Evolutionary conservation across 2,113 vertebrate species (phyloP), one percentile per base, ranked within the genome.

Genomic region (Hippolais icterina): DNA sequence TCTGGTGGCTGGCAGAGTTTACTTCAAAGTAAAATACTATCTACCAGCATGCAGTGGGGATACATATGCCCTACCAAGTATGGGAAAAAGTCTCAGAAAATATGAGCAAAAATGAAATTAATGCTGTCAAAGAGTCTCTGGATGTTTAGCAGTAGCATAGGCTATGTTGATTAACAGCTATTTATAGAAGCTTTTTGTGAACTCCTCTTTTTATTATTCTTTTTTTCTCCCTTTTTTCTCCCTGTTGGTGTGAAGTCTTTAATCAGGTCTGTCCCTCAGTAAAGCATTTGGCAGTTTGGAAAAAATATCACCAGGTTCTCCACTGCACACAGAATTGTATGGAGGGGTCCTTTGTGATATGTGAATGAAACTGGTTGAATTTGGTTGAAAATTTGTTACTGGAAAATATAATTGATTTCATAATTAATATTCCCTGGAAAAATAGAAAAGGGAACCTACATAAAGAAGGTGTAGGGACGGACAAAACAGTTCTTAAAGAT

Each of bases 151-250:
- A 46, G 56, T 82, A 83, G 47, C 0, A 0, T 17, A 71, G 31
- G 12, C 57, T 80, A 2, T 92, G 75, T 95, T 97, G 79, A 88
- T 90, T 86, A 88, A 63, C 50, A 86, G 35, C 71, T 95, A 61
- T 92, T 93, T 80, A 57, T 94, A 83, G 70, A 42, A 83, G 18
- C 17, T 84, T 70, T 85, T 85, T 79, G 41, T 76, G 37, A 82
- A 7, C 27, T 75, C 11, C 10, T 66, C 8, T 54, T 57, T 74
- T 53, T 56, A 33, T 23, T 17, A 7, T 27, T 22, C 2, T 19
- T 25, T 52, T 52, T 39, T 17, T 35, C n/a, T 15, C 22, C 12
- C 47, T 33, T 44, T 44, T 57, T 59, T 59, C 5, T 71, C 15
- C 76, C 12, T 44, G 2, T 56, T 79, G 53, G 23, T 31, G 25